Conservation (phyloP, 2,797 vertebrate genomes). For the Macroramphosus scolopax region DNA sequence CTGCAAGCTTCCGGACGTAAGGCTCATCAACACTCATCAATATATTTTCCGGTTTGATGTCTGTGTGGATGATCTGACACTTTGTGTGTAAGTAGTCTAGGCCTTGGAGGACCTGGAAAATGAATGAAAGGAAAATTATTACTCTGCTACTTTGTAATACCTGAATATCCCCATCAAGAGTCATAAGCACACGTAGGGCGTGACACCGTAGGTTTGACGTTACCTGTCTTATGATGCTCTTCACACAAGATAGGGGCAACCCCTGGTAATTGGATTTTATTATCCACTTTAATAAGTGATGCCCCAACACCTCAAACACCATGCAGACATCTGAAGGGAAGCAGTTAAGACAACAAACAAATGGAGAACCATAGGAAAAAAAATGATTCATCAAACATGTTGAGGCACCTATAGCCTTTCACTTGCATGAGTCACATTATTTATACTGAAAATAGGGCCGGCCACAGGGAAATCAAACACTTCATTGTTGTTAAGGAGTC, state of each 20-base stretch:
- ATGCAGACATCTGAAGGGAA: conserved; percentile 89
- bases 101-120: conserved; percentile 89
- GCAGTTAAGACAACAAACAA: conserved; percentile 79
- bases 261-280: conserved; percentile 99
- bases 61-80: conserved; percentile 97
- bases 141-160: background rate
- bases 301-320: conserved; percentile 98
- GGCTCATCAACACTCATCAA: conserved; percentile 91
- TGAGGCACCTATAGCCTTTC: conserved; percentile 1
- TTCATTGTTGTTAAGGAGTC: conserved; percentile 20
- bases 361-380: no score
- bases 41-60: conserved; percentile 97
- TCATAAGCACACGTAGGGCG: conserved; percentile 14
- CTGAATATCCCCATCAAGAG: background rate
- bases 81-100: conserved; percentile 96
- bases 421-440: conserved; percentile 13
- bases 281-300: conserved; percentile 99
- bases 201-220: conserved; percentile 20
- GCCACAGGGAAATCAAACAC: conserved; percentile 20
- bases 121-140: background rate
- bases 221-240: conserved; percentile 95
- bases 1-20: conserved; percentile 90
- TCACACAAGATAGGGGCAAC: conserved; percentile 92
- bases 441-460: conserved; percentile 22
- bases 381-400: no score